A percentile compares a stretch with the other conserved stretches of the same genome.
Conservation (phyloP, 2,888 invertebrate genomes). For the Ischnura elegans region DNA sequence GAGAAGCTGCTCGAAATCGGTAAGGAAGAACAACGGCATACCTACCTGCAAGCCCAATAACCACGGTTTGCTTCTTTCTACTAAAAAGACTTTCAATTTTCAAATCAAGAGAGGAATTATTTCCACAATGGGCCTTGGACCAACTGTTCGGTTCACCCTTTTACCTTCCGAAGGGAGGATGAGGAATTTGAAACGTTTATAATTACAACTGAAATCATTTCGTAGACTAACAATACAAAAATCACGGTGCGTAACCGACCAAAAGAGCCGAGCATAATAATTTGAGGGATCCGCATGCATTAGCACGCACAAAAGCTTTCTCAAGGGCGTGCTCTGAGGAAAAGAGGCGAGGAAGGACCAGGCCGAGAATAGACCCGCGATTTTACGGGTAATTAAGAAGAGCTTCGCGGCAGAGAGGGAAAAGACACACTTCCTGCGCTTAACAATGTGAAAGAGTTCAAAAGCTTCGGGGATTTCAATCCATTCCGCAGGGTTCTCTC, state of each 20-base stretch:
- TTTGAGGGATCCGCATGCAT: background rate
- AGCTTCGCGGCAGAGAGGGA: background rate
- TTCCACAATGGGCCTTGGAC: background rate
- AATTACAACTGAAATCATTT: background rate
- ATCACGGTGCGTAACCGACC: background rate
- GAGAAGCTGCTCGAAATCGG: no score
- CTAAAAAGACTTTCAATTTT: no score
- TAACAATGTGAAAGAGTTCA: background rate
- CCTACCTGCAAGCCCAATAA: no score
- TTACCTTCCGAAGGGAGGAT: background rate
- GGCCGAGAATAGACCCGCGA: background rate
- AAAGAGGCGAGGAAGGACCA: background rate
- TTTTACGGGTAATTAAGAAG: background rate
- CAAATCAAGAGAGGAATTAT: background rate
- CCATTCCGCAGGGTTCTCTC: no score
- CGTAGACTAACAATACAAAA: background rate
- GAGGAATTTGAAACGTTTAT: no score
- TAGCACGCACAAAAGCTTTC: background rate
- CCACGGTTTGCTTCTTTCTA: no score
- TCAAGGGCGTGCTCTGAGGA: background rate
- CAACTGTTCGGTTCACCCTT: background rate
- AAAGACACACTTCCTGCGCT: constrained; percentile 1
- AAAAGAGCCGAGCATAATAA: background rate
- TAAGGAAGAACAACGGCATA: no score
- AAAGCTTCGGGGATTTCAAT: background rate